Evolutionary conservation across 2,888 invertebrate genomes (phyloP).

Genomic region (Drosophila niveifrons): DNA sequence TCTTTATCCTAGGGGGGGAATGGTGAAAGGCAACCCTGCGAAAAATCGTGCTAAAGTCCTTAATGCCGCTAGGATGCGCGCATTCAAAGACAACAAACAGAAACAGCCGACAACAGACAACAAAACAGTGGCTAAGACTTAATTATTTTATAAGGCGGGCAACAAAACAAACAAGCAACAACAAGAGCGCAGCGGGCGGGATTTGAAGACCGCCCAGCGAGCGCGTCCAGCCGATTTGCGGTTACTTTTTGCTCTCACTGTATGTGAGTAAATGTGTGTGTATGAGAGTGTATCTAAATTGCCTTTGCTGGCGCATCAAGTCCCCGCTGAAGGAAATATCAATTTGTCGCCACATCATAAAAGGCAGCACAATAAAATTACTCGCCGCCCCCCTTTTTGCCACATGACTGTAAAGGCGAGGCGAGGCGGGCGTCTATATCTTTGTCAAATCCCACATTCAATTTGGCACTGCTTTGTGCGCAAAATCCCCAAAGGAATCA

Average conservation of each 20-base stretch:
- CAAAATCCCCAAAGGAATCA: conserved; percentile 83
- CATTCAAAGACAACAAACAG: conserved; percentile 50
- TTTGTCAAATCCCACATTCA: conserved; percentile 79
- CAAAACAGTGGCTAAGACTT: conserved; percentile 70
- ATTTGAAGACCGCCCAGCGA: conserved; percentile 69
- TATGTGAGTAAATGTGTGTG: conserved; percentile 37
- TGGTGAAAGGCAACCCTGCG: conserved; percentile 45
- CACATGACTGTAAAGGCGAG: conserved; percentile 22
- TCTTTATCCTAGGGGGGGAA: conserved; percentile 17
- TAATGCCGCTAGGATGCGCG: conserved; percentile 76
- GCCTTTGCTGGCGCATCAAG: conserved; percentile 60
- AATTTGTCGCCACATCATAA: conserved; percentile 83
- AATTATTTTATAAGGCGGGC: conserved; percentile 81
- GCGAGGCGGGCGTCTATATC: conserved; percentile 51
- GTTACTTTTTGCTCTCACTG: conserved; percentile 46
- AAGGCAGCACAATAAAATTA: conserved; percentile 83
- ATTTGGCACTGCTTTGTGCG: conserved; percentile 81
- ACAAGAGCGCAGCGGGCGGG: conserved; percentile 62
- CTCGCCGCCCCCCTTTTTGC: conserved; percentile 34
- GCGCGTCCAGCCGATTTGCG: conserved; percentile 59
- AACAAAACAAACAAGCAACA: conserved; percentile 13
- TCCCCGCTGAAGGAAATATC: conserved; percentile 71
- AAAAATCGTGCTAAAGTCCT: conserved; percentile 81
- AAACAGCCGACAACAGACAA: conserved; percentile 64
- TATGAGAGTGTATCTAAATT: conserved; percentile 65